phyloP scores from a whole-genome alignment of 1,140 invertebrate genomes.

The Drosophila ananassae region DNA sequence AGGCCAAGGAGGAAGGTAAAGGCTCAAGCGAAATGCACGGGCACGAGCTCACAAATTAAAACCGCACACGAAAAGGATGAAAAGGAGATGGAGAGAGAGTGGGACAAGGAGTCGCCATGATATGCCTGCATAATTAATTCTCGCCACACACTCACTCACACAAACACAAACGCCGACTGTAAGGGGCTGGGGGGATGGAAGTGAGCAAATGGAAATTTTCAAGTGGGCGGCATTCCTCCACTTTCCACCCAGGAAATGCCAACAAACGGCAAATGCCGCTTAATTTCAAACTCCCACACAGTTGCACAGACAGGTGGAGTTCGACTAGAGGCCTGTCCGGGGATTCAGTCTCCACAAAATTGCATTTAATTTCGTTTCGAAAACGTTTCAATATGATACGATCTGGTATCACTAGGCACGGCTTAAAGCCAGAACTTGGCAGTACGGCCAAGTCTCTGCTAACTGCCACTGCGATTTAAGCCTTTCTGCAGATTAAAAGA shows the following conservation, averaged over 20 bases:
- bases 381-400: constrained; percentile 36
- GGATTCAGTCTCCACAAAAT: constrained; percentile 54
- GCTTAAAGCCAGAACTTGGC: not conserved
- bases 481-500: no score
- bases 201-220: constrained; percentile 11
- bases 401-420: constrained; percentile 7
- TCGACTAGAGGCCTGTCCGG: constrained; percentile 47
- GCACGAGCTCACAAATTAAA: constrained; percentile 67
- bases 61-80: constrained; percentile 63
- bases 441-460: not conserved
- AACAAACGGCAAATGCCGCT: constrained; percentile 72
- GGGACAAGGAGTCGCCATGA: constrained; percentile 68
- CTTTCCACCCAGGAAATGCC: constrained; percentile 51
- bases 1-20: constrained; percentile 34
- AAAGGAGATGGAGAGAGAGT: constrained; percentile 5
- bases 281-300: constrained; percentile 58
- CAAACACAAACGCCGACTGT: not conserved
- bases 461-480: no score
- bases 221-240: constrained; percentile 46
- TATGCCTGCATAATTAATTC: constrained; percentile 81
- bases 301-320: constrained; percentile 41
- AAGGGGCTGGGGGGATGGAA: not conserved
- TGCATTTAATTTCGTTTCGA: constrained; percentile 76
- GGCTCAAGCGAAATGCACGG: constrained; percentile 58
- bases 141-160: constrained; percentile 30